Conservation (phyloP, 2,113 vertebrate species). For the Muntiacus muntjak region DNA sequence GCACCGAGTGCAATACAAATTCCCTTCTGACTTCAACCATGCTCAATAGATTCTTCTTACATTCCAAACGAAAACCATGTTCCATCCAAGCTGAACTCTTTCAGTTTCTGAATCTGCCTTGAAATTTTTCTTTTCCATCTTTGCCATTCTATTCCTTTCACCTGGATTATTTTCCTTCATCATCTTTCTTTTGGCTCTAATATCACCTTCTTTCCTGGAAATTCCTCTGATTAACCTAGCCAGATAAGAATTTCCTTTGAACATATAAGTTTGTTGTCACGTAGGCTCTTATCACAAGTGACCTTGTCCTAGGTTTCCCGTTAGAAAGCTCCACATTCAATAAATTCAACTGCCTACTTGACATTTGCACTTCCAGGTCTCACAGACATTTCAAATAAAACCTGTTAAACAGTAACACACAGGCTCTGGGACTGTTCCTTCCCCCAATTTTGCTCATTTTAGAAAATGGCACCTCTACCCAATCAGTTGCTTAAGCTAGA, state of each 20-base stretch:
- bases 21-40: neutral
- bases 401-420: neutral
- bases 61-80: neutral
- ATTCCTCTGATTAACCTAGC: neutral
- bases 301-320: neutral
- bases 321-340: slow-evolving; percentile 23
- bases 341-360: slow-evolving; percentile 11
- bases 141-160: neutral
- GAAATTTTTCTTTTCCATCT: neutral
- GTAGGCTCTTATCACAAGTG: neutral
- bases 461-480: slow-evolving; percentile 16
- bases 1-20: neutral
- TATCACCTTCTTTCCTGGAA: neutral
- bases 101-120: neutral
- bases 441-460: slow-evolving; percentile 14
- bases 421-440: neutral
- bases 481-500: slow-evolving; percentile 5
- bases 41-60: neutral
- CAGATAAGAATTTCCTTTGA: neutral
- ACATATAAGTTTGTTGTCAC: neutral
- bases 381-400: slow-evolving; percentile 34
- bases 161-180: slow-evolving; percentile 3
- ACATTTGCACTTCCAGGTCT: slow-evolving; percentile 19
- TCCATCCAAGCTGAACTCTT: neutral
- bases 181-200: slow-evolving; percentile 14